Evolutionary conservation across 2,113 vertebrate genomes (phyloP).

Genomic region (Zingel zingel): DNA sequence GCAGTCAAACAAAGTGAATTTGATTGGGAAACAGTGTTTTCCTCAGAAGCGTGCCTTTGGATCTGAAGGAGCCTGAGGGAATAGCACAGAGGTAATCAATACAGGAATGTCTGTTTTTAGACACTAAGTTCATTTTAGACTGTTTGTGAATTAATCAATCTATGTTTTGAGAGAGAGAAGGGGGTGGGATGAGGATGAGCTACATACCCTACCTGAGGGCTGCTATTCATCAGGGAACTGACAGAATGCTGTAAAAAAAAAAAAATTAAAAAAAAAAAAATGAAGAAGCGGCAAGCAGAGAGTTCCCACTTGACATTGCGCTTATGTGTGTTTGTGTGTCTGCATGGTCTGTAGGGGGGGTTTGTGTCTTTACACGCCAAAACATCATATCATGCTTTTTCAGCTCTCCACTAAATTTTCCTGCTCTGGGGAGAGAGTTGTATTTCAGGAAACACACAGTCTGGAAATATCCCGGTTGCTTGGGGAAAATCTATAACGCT

Average conservation of each 20-base stretch:
- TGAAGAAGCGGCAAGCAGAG: conserved; percentile 20
- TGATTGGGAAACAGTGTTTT: conserved; percentile 65
- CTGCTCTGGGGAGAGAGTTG: conserved; percentile 53
- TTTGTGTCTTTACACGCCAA: conserved; percentile 24
- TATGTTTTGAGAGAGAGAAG: conserved; percentile 51
- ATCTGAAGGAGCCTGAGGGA: conserved; percentile 44
- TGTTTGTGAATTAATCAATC: conserved; percentile 76
- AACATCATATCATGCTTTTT: conserved; percentile 38
- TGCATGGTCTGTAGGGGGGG: conserved; percentile 4
- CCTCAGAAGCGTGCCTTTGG: conserved; percentile 40
- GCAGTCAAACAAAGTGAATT: conserved; percentile 49
- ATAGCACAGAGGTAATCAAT: conserved; percentile 69
- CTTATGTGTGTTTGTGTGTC: conserved; percentile 33
- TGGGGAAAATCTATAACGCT: conserved; percentile 59
- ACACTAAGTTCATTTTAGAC: conserved; percentile 60
- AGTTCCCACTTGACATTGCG: conserved; percentile 37
- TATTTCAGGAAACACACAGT: conserved; percentile 66
- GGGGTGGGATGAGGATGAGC: conserved; percentile 42
- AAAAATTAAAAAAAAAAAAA: conserved; percentile 8
- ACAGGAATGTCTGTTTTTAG: conserved; percentile 63
- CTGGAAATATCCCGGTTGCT: conserved; percentile 64
- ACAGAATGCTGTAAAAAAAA: conserved; percentile 30
- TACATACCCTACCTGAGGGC: conserved; percentile 63
- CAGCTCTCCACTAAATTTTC: conserved; percentile 44
- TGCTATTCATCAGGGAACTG: conserved; percentile 69